These are phyloP conservation scores for Zelostemma sp. DNA, from an alignment of 1,140 invertebrate species.

Conservation along the genomic window DNA sequence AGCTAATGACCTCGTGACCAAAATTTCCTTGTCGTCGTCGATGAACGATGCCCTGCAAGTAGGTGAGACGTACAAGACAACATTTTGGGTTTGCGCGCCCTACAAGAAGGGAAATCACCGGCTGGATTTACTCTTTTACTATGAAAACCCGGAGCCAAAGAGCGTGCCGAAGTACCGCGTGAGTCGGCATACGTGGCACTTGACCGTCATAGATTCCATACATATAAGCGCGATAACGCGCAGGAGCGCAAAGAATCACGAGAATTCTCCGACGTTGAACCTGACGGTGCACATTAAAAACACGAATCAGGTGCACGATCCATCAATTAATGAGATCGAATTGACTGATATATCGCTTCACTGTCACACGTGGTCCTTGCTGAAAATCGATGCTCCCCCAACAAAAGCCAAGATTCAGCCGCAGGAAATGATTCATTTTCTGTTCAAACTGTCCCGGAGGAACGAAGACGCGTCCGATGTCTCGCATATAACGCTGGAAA, in stretches of 20 bases:
- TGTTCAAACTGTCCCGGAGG: conserved; percentile 66
- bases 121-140: conserved; percentile 81
- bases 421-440: conserved; percentile 71
- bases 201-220: conserved; percentile 79
- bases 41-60: conserved; percentile 68
- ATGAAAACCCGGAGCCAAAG: conserved; percentile 72
- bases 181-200: conserved; percentile 77
- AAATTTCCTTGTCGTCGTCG: conserved; percentile 61
- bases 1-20: conserved; percentile 70
- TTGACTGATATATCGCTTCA: conserved; percentile 73
- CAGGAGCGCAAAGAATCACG: conserved; percentile 69
- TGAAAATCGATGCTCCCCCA: conserved; percentile 58
- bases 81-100: conserved; percentile 79
- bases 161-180: conserved; percentile 73
- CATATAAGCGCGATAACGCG: conserved; percentile 72
- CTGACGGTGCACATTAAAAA: conserved; percentile 77
- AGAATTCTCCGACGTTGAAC: conserved; percentile 71
- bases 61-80: conserved; percentile 72
- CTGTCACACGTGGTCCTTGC: conserved; percentile 71
- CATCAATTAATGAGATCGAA: conserved; percentile 73
- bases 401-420: conserved; percentile 65
- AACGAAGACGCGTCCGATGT: conserved; percentile 45
- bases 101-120: conserved; percentile 74
- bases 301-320: conserved; percentile 75
- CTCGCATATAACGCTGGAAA: conserved; percentile 60